A percentile compares a stretch with the other conserved stretches of the same genome.
These are phyloP conservation scores for Cossypha niveicapilla DNA, from an alignment of 2,797 vertebrate genomes.

Conservation along the genomic window DNA sequence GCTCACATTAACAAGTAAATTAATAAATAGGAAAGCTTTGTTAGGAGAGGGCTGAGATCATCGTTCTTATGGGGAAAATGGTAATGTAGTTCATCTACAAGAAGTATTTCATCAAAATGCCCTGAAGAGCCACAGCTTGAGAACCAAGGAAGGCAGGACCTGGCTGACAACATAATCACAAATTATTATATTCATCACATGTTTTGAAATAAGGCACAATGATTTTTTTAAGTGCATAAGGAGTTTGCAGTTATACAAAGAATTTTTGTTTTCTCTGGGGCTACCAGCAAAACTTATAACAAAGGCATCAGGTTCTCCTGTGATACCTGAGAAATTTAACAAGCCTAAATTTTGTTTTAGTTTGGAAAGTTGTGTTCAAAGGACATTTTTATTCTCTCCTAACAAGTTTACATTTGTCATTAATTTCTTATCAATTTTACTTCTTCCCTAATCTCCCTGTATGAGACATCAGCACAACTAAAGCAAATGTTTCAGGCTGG, in stretches of 20 bases:
- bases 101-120: background rate
- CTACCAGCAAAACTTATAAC: background rate
- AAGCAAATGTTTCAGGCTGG: background rate
- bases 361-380: background rate
- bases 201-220: background rate
- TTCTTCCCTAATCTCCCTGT: background rate
- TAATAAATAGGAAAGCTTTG: background rate
- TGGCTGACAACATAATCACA: background rate
- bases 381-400: background rate
- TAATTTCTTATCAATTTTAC: background rate
- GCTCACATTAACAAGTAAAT: background rate
- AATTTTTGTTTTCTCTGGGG: background rate
- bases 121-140: background rate
- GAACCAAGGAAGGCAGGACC: background rate
- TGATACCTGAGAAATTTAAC: background rate
- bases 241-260: background rate
- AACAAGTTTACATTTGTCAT: background rate
- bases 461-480: background rate
- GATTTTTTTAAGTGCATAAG: background rate
- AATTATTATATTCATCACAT: background rate
- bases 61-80: rapidly evolving
- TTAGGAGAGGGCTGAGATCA: background rate
- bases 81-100: rapidly evolving
- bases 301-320: background rate
- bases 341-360: background rate